Percentiles rank a stretch among this genome's conserved stretches.
phyloP scores from a whole-genome alignment of 2,113 vertebrate species.

The Otocyon megalotis region DNA sequence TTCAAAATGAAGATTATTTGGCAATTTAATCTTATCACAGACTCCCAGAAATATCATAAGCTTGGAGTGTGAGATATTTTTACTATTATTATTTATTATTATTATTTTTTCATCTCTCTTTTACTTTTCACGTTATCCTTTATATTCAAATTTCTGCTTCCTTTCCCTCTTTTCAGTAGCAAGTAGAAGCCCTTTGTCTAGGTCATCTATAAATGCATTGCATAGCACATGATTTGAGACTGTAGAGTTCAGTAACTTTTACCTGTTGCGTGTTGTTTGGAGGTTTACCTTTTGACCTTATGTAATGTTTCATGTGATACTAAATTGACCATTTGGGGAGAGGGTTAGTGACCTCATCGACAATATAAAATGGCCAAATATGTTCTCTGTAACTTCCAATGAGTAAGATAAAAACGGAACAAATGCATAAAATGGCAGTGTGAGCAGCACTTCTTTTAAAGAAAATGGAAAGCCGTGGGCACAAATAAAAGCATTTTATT shows the following conservation, averaged over 20 bases:
- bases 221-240: not conserved
- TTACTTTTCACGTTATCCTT: not conserved
- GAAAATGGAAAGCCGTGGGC: not conserved
- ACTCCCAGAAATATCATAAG: not conserved
- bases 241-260: not conserved
- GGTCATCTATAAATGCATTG: not conserved
- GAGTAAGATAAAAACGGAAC: constrained; percentile 45
- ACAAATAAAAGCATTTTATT: not conserved
- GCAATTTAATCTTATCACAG: not conserved
- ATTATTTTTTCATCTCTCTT: constrained; percentile 10
- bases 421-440: not conserved
- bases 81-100: not conserved
- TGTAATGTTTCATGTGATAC: constrained; percentile 57
- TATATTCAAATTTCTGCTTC: not conserved
- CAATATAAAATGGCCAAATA: constrained; percentile 51
- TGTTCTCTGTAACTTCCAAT: constrained; percentile 18
- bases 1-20: not conserved
- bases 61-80: not conserved
- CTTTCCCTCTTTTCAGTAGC: not conserved
- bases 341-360: constrained; percentile 56
- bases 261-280: constrained; percentile 3
- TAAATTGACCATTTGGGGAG: not conserved
- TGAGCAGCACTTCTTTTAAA: not conserved
- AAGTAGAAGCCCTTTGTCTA: not conserved
- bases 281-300: constrained; percentile 60